These are phyloP conservation scores for Stegodyphus mimosarum DNA, from an alignment of 1,140 invertebrate species.

Conservation along the genomic window DNA sequence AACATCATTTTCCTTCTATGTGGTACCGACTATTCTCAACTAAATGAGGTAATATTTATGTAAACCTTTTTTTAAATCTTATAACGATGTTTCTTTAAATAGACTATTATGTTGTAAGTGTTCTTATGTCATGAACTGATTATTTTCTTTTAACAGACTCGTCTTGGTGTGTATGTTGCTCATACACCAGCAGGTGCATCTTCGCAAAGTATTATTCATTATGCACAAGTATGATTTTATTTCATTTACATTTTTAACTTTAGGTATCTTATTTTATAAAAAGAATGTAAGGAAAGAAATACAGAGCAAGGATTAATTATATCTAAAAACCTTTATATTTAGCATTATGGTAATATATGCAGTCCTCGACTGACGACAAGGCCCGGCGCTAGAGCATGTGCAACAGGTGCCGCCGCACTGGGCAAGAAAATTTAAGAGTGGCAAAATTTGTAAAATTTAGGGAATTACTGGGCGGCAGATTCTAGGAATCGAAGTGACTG, in stretches of 20 bases:
- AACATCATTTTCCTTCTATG: constrained; percentile 63
- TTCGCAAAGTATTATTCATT: constrained; percentile 78
- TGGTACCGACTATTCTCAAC: constrained; percentile 62
- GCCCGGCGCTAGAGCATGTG: too few relatives aligned
- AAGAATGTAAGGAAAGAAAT: too few relatives aligned
- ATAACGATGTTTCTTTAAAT: neutral
- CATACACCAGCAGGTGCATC: constrained; percentile 88
- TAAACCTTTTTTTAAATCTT: neutral
- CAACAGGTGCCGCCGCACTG: too few relatives aligned
- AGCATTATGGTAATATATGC: too few relatives aligned
- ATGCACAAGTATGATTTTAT: constrained; percentile 67
- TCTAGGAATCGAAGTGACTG: too few relatives aligned
- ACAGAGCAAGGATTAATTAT: too few relatives aligned
- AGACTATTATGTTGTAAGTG: neutral
- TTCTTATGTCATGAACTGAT: neutral
- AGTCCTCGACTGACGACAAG: too few relatives aligned
- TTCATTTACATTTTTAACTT: neutral
- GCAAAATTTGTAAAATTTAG: too few relatives aligned
- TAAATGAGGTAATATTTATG: constrained; percentile 61
- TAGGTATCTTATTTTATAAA: neutral
- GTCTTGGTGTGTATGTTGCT: constrained; percentile 79
- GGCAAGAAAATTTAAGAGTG: too few relatives aligned
- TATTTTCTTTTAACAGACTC: constrained; percentile 70
- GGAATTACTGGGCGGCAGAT: too few relatives aligned
- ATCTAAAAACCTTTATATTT: too few relatives aligned